A percentile compares a stretch with the other conserved stretches of the same genome.
These are phyloP conservation scores for Pomatorhinus ruficollis DNA, from an alignment of 2,113 vertebrate species.

Conservation along the genomic window DNA sequence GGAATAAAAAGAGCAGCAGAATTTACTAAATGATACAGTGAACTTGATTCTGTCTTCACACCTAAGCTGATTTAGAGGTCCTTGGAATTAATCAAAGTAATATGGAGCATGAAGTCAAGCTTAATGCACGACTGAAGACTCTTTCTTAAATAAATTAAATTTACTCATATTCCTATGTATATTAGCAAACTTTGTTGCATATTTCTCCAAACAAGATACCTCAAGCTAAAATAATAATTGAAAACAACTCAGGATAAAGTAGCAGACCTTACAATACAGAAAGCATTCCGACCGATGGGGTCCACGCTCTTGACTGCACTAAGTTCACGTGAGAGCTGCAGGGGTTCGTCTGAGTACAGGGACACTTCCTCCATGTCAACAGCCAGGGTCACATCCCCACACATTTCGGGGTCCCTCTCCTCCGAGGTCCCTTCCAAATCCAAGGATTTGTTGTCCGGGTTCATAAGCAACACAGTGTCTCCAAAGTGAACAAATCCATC, in stretches of 20 bases:
- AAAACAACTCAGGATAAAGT: background rate
- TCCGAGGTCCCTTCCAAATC: background rate
- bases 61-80: background rate
- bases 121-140: background rate
- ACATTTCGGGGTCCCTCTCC: background rate
- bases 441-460: background rate
- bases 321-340: slow-evolving; percentile 73
- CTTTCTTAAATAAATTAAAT: background rate
- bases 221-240: background rate
- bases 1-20: background rate
- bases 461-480: slow-evolving; percentile 85
- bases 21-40: background rate
- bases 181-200: background rate
- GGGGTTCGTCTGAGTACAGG: background rate
- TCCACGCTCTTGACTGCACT: slow-evolving; percentile 52
- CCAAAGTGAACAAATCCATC: slow-evolving; percentile 86
- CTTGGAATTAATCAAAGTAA: background rate
- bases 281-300: slow-evolving; percentile 78
- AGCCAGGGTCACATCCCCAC: slow-evolving; percentile 64
- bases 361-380: slow-evolving; percentile 72
- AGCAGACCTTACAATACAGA: slow-evolving; percentile 81
- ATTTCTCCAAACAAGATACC: background rate
- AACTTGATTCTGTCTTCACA: background rate
- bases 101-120: background rate
- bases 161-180: background rate